Percentiles rank a stretch among this genome's conserved stretches.
phyloP scores from a whole-genome alignment of 2,113 vertebrate genomes.

The Cyprinus carpio region DNA sequence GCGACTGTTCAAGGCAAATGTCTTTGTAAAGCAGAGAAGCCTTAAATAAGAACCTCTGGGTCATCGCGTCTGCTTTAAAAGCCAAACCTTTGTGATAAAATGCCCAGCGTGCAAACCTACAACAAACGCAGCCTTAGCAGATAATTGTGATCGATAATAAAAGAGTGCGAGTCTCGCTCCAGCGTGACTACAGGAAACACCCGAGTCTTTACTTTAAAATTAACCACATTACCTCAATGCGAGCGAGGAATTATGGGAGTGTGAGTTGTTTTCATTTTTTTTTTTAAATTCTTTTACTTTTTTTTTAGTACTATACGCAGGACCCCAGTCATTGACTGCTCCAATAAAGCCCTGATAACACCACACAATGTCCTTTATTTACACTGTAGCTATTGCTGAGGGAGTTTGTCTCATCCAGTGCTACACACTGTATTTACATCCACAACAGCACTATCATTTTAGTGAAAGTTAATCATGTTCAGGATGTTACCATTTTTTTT shows the following conservation, averaged over 20 bases:
- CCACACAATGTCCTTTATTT: not conserved
- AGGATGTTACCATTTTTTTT: not conserved
- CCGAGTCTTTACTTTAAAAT: not conserved
- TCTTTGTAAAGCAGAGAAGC: slow-evolving; percentile 70
- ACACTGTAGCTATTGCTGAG: not conserved
- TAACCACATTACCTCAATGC: slow-evolving; percentile 56
- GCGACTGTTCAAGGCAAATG: slow-evolving; percentile 71
- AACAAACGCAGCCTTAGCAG: not conserved
- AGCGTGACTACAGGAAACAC: not conserved
- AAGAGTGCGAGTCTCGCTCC: not conserved
- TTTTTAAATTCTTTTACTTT: no score
- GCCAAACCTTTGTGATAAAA: not conserved
- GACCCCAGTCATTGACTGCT: not conserved
- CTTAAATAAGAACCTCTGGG: slow-evolving; percentile 58
- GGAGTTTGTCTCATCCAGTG: not conserved
- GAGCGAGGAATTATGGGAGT: slow-evolving; percentile 66
- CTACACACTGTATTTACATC: not conserved
- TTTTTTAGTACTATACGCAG: not conserved
- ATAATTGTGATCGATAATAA: no score
- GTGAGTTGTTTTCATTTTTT: no score
- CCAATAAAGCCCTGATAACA: not conserved
- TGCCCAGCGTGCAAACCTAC: not conserved
- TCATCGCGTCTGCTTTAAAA: not conserved
- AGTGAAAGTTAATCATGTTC: not conserved
- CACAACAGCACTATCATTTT: not conserved